Conservation (phyloP, 2,113 vertebrate species). For the Circaetus cinerascens region DNA sequence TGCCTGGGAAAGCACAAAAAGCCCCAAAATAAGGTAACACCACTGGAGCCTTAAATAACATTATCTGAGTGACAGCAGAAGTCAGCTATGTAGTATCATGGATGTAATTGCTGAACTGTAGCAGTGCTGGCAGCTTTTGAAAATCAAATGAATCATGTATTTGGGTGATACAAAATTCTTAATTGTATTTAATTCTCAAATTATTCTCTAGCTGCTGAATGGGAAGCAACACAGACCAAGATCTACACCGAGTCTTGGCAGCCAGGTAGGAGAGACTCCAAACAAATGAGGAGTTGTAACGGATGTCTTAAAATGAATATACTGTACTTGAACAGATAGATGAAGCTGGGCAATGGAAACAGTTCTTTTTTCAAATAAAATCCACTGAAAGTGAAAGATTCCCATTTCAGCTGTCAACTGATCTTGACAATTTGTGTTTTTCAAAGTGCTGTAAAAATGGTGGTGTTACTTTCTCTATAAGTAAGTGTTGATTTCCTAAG, state of each 20-base stretch:
- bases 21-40: not conserved
- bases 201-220: not conserved
- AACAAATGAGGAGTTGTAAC: not conserved
- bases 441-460: not conserved
- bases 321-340: not conserved
- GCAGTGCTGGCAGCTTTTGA: not conserved
- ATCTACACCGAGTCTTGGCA: not conserved
- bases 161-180: not conserved
- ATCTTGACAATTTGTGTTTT: not conserved
- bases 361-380: not conserved
- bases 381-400: not conserved
- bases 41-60: not conserved
- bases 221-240: not conserved
- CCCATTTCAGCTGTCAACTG: not conserved
- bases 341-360: not conserved
- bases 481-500: not conserved
- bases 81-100: not conserved
- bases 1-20: conserved; percentile 7
- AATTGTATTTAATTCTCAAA: not conserved
- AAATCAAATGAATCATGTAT: not conserved
- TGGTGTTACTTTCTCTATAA: not conserved
- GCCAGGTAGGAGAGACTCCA: not conserved
- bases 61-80: not conserved
- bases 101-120: not conserved
- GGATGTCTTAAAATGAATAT: not conserved